Evolutionary conservation across 2,113 vertebrate genomes (phyloP).

Genomic region (Delphinapterus leucas): DNA sequence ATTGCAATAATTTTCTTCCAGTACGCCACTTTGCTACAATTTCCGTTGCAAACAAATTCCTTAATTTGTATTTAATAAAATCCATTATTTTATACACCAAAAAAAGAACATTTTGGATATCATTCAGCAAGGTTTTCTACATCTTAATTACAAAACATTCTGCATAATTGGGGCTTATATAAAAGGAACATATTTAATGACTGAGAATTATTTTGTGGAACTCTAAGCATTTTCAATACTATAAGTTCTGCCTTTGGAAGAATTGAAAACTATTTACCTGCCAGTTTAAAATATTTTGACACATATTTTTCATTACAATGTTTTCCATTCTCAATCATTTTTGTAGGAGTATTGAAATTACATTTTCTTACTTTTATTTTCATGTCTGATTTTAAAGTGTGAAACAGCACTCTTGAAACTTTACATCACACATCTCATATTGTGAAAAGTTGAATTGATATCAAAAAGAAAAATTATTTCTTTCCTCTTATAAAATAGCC

Average conservation of each 20-base stretch:
- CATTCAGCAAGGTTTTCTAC: not conserved
- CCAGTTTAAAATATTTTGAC: not conserved
- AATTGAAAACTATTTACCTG: not conserved
- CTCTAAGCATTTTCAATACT: not conserved
- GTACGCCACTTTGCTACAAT: not conserved
- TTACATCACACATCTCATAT: not conserved
- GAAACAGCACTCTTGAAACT: not conserved
- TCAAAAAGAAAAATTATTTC: not conserved
- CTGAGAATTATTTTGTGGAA: not conserved
- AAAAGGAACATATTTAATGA: not conserved
- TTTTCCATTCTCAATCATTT: not conserved
- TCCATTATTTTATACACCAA: not conserved
- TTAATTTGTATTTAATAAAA: not conserved
- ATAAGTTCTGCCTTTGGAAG: not conserved
- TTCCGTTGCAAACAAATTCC: not conserved
- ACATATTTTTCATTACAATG: not conserved
- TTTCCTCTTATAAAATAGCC: not conserved
- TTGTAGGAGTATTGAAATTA: not conserved
- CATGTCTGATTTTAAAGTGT: not conserved
- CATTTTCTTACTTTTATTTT: not conserved
- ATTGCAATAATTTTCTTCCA: not conserved
- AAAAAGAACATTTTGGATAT: not conserved
- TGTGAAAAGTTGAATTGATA: not conserved
- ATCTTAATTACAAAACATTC: not conserved
- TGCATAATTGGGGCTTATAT: not conserved